Base-by-base conservation (phyloP, 2,888 invertebrate species). In the Chymomyza procnemis region DNA sequence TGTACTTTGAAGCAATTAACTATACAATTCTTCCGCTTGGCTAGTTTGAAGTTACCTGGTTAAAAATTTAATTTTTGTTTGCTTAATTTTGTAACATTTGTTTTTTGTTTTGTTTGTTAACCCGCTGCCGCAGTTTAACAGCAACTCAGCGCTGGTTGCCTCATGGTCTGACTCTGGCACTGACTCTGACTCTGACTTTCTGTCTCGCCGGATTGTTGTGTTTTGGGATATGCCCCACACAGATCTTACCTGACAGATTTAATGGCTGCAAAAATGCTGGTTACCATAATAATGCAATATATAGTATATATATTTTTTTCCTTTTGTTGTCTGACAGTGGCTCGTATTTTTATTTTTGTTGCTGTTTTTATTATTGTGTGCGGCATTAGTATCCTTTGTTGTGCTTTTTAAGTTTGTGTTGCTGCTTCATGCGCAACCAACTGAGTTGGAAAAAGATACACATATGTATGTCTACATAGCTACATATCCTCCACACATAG, bases 261-360 rank as follows among this genome's bases (percentile, higher is more conserved):
- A 87, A 84, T 85, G 84, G 79, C 73, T 79, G 76, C 73, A 80
- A 76, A 82, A 85, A 75, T 79, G 75, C 73, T 81, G 76, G 73
- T 75, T 79, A 73, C 82, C 73, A 79, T 77, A 81, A 82, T 83
- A 75, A 14, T 70, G 70, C 68, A 70, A 73, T 70, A 74, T 71
- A 76, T 73, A 75, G 74, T 52, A 50, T 50, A 34, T 41, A 41
- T 14, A 12, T 22, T 48, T 61, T 61, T 50, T 61, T 61, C 4
- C 52, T 61, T 48, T 61, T 34, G 57, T 68, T 67, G 30, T 46
- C 54, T 67, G 69, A 66, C 65, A 64, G 64, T 41, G 61, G 16
- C n/a, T 19, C 18, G 60, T 41, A 18, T 41, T 60, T 54, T 63
- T 67, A 34, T 61, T 66, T 26, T 54, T 52, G 46, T 59, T 61